A percentile compares a stretch with the other conserved stretches of the same genome.
Conservation (phyloP, 2,797 vertebrate species). For the Antennarius maculatus region DNA sequence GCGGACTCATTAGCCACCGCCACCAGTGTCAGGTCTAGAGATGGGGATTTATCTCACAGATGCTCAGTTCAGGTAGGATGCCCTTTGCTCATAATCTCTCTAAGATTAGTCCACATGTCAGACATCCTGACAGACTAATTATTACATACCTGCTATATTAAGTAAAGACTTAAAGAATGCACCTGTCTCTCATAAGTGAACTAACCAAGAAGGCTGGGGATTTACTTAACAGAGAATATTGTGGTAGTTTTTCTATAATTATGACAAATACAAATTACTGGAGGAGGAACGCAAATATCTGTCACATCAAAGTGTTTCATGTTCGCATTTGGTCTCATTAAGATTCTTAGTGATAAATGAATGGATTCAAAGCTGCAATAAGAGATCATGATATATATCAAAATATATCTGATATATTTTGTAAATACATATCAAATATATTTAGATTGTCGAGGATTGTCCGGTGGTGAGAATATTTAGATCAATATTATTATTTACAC, state of each 20-base stretch:
- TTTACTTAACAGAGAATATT: background rate
- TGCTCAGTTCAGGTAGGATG: no score
- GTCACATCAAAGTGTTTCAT: background rate
- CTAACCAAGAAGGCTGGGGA: conserved; percentile 11
- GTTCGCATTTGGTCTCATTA: background rate
- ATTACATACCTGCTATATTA: no score
- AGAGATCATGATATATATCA: conserved; percentile 4
- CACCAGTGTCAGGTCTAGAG: no score
- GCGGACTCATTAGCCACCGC: no score
- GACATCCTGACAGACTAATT: no score
- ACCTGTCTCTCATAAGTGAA: no score
- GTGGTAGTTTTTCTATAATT: background rate
- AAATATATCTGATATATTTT: background rate
- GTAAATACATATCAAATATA: no score
- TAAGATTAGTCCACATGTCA: no score
- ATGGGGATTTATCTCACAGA: no score
- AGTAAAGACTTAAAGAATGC: no score
- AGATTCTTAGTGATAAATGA: conserved; percentile 4
- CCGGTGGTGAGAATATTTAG: background rate
- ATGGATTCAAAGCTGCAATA: background rate
- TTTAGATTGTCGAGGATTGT: background rate
- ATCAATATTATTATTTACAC: conserved; percentile 7
- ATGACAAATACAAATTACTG: background rate
- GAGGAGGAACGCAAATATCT: background rate
- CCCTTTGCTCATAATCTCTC: no score